These are phyloP conservation scores for Apolygus lucorum DNA, from an alignment of 1,140 invertebrate species.

Conservation along the genomic window DNA sequence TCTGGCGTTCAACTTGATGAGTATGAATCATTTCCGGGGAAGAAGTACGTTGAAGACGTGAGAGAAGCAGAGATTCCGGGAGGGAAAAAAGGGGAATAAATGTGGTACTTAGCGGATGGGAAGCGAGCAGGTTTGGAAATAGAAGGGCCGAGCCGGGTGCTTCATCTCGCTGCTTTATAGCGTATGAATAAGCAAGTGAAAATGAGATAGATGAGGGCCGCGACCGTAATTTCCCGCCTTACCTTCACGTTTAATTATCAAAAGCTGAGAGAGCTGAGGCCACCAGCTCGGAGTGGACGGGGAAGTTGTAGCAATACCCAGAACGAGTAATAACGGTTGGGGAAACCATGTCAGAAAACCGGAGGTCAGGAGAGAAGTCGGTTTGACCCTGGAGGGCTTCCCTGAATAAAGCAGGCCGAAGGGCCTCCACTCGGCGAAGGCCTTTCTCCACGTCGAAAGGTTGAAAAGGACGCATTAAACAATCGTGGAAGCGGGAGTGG, in stretches of 20 bases:
- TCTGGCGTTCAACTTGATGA: no score
- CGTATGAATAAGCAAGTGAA: not conserved
- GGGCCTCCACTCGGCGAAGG: not conserved
- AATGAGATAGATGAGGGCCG: not conserved
- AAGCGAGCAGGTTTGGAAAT: not conserved
- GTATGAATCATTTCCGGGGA: no score
- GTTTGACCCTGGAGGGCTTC: not conserved
- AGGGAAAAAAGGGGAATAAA: not conserved
- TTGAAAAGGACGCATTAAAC: not conserved
- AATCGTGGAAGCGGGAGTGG: not conserved
- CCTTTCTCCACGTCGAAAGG: not conserved
- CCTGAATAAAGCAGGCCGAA: not conserved
- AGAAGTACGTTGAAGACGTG: not conserved
- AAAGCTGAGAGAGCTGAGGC: not conserved
- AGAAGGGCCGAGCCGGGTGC: not conserved
- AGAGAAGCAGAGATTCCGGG: not conserved
- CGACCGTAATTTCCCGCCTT: not conserved
- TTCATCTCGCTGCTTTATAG: not conserved
- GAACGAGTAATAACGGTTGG: not conserved
- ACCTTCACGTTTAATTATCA: not conserved
- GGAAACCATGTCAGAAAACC: not conserved
- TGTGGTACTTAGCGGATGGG: not conserved
- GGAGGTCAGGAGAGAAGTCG: not conserved
- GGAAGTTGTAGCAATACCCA: not conserved
- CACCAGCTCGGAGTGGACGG: not conserved